A percentile compares a stretch with the other conserved stretches of the same genome.
Evolutionary conservation across 2,113 vertebrate genomes (phyloP).

Genomic region (Nothocercus julius): DNA sequence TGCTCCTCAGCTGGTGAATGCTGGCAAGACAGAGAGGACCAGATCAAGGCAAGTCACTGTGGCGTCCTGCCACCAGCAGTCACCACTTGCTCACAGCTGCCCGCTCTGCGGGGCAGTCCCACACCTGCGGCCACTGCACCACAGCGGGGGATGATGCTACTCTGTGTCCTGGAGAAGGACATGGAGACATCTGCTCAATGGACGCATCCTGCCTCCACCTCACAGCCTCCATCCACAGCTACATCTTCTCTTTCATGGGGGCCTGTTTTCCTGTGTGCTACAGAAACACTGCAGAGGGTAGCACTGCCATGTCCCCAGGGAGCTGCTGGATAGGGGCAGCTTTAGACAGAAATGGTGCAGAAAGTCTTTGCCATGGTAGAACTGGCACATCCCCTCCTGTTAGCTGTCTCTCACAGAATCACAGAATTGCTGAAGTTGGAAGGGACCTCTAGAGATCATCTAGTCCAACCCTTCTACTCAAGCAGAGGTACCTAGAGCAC

Average conservation of each 20-base stretch:
- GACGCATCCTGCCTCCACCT: no score
- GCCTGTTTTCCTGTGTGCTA: accelerated
- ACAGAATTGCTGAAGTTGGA: no score
- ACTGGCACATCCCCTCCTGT: neutral
- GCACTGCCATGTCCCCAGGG: neutral
- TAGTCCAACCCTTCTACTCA: no score
- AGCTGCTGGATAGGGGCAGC: neutral
- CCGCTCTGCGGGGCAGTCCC: neutral
- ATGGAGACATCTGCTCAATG: accelerated
- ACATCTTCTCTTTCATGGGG: accelerated
- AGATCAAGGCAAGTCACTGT: neutral
- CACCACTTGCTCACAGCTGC: accelerated
- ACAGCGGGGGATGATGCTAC: accelerated
- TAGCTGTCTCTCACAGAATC: neutral
- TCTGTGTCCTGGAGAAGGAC: accelerated
- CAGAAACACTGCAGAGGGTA: accelerated
- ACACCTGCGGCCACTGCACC: accelerated
- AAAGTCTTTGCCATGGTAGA: neutral
- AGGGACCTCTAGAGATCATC: no score
- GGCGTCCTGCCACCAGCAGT: neutral
- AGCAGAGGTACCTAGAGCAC: no score
- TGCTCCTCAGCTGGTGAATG: slow-evolving; percentile 87
- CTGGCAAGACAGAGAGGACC: slow-evolving; percentile 65
- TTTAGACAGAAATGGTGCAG: neutral
- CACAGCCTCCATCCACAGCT: neutral